phyloP scores from a whole-genome alignment of 2,888 invertebrate species.

The Heteropelma amictum region DNA sequence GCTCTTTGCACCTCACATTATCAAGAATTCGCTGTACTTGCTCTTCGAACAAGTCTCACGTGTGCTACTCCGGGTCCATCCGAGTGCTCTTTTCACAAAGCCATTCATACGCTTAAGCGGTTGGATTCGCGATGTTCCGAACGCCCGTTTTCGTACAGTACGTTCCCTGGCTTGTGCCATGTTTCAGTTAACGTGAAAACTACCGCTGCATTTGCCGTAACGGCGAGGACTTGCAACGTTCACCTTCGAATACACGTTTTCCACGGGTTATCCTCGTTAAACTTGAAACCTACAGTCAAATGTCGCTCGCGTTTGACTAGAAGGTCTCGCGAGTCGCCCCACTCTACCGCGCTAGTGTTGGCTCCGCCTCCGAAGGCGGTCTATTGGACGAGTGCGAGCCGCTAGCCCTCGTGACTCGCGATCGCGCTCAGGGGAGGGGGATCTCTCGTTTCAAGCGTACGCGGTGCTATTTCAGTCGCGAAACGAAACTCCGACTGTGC shows the following conservation, averaged over 20 bases:
- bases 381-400: neutral
- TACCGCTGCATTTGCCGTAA: neutral
- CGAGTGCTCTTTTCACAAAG: constrained; percentile 4
- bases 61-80: neutral
- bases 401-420: neutral
- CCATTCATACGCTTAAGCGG: neutral
- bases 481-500: neutral
- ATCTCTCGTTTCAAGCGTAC: neutral
- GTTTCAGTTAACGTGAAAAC: constrained; percentile 28
- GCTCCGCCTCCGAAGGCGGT: too few species aligned
- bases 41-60: neutral
- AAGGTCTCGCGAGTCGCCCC: neutral
- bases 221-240: neutral
- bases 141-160: constrained; percentile 14
- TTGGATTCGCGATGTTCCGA: neutral
- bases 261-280: too few species aligned
- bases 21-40: too few species aligned
- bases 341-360: too few species aligned
- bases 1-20: too few species aligned
- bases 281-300: neutral
- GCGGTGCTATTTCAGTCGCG: neutral
- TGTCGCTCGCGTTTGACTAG: neutral
- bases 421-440: neutral
- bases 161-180: constrained; percentile 7
- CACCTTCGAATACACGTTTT: neutral